phyloP scores from a whole-genome alignment of 2,113 vertebrate species.

The Lipophrys pholis region DNA sequence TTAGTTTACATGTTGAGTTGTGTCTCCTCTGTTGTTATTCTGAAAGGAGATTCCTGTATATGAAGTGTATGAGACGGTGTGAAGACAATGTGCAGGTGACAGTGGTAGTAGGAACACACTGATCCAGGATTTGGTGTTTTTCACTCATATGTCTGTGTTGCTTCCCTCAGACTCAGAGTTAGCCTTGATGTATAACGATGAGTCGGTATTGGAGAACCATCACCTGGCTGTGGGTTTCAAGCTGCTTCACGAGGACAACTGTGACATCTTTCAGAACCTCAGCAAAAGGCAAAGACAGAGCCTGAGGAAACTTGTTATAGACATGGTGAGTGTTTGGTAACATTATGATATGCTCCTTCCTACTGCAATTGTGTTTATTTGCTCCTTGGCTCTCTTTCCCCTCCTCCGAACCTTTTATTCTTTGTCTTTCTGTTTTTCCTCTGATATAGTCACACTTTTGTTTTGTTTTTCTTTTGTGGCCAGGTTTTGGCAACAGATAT shows the following conservation, averaged over 20 bases:
- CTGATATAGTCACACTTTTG: background rate
- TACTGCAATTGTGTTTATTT: background rate
- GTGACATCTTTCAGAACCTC: constrained; percentile 96
- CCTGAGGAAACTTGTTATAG: constrained; percentile 94
- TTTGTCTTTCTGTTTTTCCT: background rate
- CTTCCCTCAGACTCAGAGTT: constrained; percentile 89
- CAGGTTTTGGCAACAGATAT: constrained; percentile 96
- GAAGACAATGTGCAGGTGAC: background rate
- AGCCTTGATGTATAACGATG: constrained; percentile 96
- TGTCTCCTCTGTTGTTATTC: background rate
- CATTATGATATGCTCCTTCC: background rate
- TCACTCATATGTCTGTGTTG: background rate
- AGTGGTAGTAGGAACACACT: background rate
- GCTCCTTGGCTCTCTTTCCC: background rate
- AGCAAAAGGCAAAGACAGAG: constrained; percentile 91
- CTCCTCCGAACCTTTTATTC: background rate
- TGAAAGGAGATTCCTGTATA: background rate
- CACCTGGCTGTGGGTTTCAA: constrained; percentile 96
- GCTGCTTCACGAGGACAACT: constrained; percentile 95
- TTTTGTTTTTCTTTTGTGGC: background rate
- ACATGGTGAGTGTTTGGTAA: constrained; percentile 85
- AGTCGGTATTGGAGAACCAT: constrained; percentile 95
- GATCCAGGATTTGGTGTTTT: background rate
- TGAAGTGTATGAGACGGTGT: background rate
- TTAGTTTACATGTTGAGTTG: no score